Conservation (phyloP, 2,888 invertebrate species). For the Pemphredon lugubris region DNA sequence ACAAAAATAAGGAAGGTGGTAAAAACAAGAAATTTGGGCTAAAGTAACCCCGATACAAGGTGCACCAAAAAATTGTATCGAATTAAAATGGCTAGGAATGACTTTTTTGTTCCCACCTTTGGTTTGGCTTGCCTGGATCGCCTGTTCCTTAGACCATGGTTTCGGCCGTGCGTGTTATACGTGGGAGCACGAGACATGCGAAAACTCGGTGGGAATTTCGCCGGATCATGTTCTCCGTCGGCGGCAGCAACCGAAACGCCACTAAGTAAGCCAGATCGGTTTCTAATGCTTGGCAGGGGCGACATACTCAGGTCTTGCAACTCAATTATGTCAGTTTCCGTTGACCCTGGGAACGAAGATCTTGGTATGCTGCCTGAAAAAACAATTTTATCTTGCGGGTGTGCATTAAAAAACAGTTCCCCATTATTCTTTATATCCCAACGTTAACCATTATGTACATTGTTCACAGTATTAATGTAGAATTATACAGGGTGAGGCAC, state of each 20-base stretch:
- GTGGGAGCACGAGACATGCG: slow-evolving; percentile 86
- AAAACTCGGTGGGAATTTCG: slow-evolving; percentile 89
- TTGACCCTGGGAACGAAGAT: slow-evolving; percentile 76
- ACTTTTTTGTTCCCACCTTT: slow-evolving; percentile 75
- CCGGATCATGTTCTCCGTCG: slow-evolving; percentile 83
- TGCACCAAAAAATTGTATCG: too few species aligned
- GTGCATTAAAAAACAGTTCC: too few species aligned
- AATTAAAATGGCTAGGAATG: too few species aligned
- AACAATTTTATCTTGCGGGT: not conserved
- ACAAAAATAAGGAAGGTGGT: too few species aligned
- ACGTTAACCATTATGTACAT: too few species aligned
- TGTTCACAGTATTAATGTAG: too few species aligned
- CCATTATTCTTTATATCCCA: too few species aligned
- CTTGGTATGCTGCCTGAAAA: slow-evolving; percentile 78
- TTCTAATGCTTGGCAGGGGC: slow-evolving; percentile 90
- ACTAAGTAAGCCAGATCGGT: slow-evolving; percentile 82
- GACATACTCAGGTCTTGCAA: slow-evolving; percentile 93
- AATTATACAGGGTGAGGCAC: too few species aligned
- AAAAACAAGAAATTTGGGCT: too few species aligned
- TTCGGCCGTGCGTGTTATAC: slow-evolving; percentile 74
- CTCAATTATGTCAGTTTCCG: slow-evolving; percentile 91
- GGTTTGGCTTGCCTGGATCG: slow-evolving; percentile 75
- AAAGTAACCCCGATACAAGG: too few species aligned
- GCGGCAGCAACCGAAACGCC: slow-evolving; percentile 78
- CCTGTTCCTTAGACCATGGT: slow-evolving; percentile 77